Percentiles rank a stretch among this genome's conserved stretches.
These are phyloP conservation scores for Tinea pellionella DNA, from an alignment of 2,888 invertebrate species.

Conservation along the genomic window DNA sequence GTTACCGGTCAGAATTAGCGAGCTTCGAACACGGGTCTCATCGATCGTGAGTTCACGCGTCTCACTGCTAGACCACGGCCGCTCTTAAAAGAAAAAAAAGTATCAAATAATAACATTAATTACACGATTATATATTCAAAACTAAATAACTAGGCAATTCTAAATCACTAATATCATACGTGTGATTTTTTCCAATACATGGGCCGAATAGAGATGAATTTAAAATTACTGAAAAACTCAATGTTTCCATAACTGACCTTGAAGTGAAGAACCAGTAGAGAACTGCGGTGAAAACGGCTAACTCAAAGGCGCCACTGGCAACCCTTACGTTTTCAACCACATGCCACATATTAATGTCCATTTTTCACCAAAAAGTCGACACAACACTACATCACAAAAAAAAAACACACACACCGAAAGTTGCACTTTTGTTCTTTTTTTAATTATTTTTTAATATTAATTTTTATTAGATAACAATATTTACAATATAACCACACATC, in stretches of 20 bases:
- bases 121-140: too few relatives aligned
- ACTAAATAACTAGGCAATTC: too few relatives aligned
- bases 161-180: background rate
- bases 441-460: background rate
- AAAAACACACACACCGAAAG: background rate
- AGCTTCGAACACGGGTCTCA: too few relatives aligned
- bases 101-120: too few relatives aligned
- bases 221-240: background rate
- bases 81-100: too few relatives aligned
- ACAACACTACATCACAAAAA: slow-evolving; percentile 46
- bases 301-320: slow-evolving; percentile 71
- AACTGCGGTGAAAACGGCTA: slow-evolving; percentile 71
- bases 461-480: background rate
- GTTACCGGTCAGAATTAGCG: too few relatives aligned
- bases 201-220: background rate
- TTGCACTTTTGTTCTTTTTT: background rate
- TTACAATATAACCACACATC: slow-evolving; percentile 5
- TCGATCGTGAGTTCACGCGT: too few relatives aligned
- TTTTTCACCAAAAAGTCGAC: slow-evolving; percentile 21
- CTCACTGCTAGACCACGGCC: too few relatives aligned
- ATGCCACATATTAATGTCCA: slow-evolving; percentile 61
- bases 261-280: slow-evolving; percentile 73
- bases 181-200: background rate
- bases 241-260: slow-evolving; percentile 48
- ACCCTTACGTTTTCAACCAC: slow-evolving; percentile 60